Evolutionary conservation across 1,140 invertebrate species (phyloP).

Genomic region (Halyomorpha halys): DNA sequence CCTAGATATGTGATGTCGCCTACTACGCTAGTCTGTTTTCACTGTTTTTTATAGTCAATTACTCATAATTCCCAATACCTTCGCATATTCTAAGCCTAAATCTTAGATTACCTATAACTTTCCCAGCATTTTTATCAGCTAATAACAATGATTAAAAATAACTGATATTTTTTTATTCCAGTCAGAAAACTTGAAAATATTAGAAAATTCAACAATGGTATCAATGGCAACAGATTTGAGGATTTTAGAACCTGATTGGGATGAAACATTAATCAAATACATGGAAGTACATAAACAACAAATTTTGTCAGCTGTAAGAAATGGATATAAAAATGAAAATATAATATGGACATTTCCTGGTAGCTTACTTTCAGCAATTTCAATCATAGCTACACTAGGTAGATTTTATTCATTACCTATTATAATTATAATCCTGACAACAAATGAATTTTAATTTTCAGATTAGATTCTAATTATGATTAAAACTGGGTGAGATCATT

Average conservation of each 20-base stretch:
- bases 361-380: constrained; percentile 48
- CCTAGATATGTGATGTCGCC: no score
- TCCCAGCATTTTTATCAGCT: no score
- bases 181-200: not conserved
- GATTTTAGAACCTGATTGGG: constrained; percentile 41
- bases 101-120: no score
- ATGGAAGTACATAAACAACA: constrained; percentile 43
- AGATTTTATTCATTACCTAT: constrained; percentile 6
- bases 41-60: no score
- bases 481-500: no score
- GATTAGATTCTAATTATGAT: no score
- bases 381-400: constrained; percentile 50
- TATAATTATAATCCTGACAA: no score
- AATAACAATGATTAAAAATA: no score
- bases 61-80: no score
- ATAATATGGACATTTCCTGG: constrained; percentile 50
- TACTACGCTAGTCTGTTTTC: no score
- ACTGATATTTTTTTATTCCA: not conserved
- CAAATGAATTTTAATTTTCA: no score
- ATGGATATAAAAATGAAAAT: constrained; percentile 45
- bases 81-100: constrained; percentile 34
- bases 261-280: constrained; percentile 42
- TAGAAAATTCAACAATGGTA: constrained; percentile 9
- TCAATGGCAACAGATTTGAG: constrained; percentile 42
- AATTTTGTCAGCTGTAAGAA: constrained; percentile 41